Base-by-base conservation (phyloP, 2,113 vertebrate genomes). In the Scomber colias region DNA sequence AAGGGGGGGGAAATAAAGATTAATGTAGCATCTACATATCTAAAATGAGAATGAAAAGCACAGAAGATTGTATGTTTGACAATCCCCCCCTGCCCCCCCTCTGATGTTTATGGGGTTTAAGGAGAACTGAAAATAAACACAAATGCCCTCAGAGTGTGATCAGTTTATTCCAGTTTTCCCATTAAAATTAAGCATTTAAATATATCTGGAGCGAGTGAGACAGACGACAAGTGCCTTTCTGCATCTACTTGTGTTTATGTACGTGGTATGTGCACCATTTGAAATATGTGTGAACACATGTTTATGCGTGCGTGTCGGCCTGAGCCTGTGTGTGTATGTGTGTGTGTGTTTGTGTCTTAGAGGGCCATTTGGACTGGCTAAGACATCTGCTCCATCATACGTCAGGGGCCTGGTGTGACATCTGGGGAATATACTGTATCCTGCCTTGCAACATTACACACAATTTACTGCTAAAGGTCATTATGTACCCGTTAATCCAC, bases 391-490 rank as follows among this genome's bases (percentile, higher is more conserved):
- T 94, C 94, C 94, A 95, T 96, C 95, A 95, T 95, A 93, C 94
- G 94, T 95, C 94, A 93, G 95, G 94, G 94, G 93, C 94, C 94
- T 93, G 94, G 92, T 95, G 93, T 95, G 95, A 95, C 94, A 96
- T 96, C 95, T 96, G 95, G 95, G 95, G 94, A 95, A 95, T 95
- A 95, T 95, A 95, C 95, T 94, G 95, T 96, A 95, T 95, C 95
- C 95, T 95, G 95, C 94, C 94, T 95, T 95, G 95, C 95, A 95
- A 95, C 95, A 96, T 96, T 95, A 95, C 95, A 95, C 95, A 95
- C 95, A 95, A 96, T 96, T 96, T 96, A 96, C 95, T 95, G 95
- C 94, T 95, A 96, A 96, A 96, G 95, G 95, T 96, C 95, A 95
- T 95, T 95, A 95, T 95, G 94, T 94, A 94, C 93, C 95, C 94